Conservation (phyloP, 2,113 vertebrate species). For the Rhinoderma darwinii region DNA sequence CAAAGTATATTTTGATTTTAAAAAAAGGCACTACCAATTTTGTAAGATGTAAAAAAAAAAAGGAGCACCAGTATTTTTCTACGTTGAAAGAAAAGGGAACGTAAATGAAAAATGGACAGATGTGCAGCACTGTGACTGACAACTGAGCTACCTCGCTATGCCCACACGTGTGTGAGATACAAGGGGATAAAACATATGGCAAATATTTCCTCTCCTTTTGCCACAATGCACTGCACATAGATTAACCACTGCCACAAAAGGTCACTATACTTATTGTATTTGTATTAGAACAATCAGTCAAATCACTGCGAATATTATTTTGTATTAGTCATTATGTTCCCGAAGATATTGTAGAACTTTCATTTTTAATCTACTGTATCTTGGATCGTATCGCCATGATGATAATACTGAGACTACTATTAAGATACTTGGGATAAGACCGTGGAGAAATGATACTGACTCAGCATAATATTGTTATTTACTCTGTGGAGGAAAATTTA, state of each 20-base stretch:
- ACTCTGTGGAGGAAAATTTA: neutral
- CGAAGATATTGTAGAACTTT: neutral
- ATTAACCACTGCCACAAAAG: constrained; percentile 46
- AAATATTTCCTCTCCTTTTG: constrained; percentile 19
- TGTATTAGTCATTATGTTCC: too few relatives aligned
- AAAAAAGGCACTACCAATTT: constrained; percentile 70
- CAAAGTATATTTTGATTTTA: constrained; percentile 53
- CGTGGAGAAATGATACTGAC: neutral
- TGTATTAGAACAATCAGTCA: neutral
- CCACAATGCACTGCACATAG: constrained; percentile 49
- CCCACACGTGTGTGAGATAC: constrained; percentile 57
- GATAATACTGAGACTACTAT: neutral
- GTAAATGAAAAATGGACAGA: constrained; percentile 66
- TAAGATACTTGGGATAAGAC: neutral
- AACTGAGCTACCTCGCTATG: constrained; percentile 77
- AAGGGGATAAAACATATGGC: neutral
- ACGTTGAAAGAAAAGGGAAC: constrained; percentile 67
- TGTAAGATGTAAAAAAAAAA: constrained; percentile 75
- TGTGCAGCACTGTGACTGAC: constrained; percentile 68
- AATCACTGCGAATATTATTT: neutral
- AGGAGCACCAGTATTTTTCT: constrained; percentile 80
- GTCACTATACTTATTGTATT: constrained; percentile 24
- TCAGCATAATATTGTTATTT: neutral
- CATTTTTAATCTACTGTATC: neutral
- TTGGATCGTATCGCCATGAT: neutral